Evolutionary conservation across 2,888 invertebrate genomes (phyloP), one percentile per base, ranked within the genome.

Genomic region (Cerastis leucographa): DNA sequence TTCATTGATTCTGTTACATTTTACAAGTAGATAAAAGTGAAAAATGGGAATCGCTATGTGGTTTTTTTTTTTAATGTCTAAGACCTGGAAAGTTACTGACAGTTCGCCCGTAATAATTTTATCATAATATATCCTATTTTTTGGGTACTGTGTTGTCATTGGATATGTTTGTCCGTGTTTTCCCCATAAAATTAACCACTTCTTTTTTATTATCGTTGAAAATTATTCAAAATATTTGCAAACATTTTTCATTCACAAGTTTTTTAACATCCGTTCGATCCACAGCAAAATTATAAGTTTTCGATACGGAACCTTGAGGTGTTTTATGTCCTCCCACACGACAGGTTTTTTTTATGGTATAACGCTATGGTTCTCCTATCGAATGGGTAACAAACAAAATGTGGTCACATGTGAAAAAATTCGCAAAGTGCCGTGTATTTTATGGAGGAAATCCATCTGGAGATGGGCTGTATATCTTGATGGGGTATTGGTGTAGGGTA

Each of bases 391-490:
- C 62, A 68, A 77, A 65, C 62, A 68, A 74, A 74, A 80, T 74
- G 69, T 85, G 86, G 88, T 77, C 88, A 88, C 85, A 88, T 88
- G 85, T 87, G 88, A 85, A 80, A 80, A 81, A 81, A 76, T 78
- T 74, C 71, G 51, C 35, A 74, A 74, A 78, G 44, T 71, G 78
- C 80, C 70, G 83, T 75, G 74, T 87, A 72, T 85, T 88, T 88
- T 86, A 88, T 80, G 80, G 76, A 44, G 70, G 62, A 64, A 66
- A 70, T 76, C 64, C 83, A 85, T 85, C 80, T 80, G 75, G 64
- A 76, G 71, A 86, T 87, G 67, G 81, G 74, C 62, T 77, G 62
- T 86, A 82, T 86, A 85, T 86, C 74, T 83, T 79, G 62, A 80
- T 81, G 42, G 76, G 66, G n/a, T 81, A 80, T 74, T 62, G 70